Conservation (phyloP, 2,888 invertebrate species). For the Coenonympha glycerion region DNA sequence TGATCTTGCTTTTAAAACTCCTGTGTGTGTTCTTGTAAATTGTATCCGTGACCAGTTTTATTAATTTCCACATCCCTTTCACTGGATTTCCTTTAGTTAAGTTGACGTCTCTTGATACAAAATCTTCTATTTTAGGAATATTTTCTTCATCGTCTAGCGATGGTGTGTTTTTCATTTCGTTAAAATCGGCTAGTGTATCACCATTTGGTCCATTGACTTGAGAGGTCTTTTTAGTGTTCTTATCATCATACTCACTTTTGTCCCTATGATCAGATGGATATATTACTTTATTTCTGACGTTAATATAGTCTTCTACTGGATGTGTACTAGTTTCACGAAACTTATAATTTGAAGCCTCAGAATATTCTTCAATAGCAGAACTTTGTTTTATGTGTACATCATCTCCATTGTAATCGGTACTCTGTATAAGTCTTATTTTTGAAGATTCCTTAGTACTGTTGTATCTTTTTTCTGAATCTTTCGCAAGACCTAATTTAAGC, state of each 20-base stretch:
- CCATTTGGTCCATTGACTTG: not conserved
- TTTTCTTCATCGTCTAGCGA: not conserved
- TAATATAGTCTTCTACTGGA: not conserved
- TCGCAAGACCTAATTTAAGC: not conserved
- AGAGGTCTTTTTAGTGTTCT: not conserved
- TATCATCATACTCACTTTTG: not conserved
- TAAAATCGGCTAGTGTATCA: not conserved
- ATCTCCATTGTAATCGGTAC: not conserved
- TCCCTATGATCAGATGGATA: not conserved
- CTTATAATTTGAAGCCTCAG: not conserved
- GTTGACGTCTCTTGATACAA: conserved; percentile 1
- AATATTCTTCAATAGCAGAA: not conserved
- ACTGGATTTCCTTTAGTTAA: conserved; percentile 40
- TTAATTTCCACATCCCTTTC: conserved; percentile 48
- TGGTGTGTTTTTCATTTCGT: not conserved
- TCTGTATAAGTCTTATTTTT: not conserved
- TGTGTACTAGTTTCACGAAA: not conserved
- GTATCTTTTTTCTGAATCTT: not conserved
- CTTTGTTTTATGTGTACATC: not conserved
- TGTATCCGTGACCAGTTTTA: conserved; percentile 58
- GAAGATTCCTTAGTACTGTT: not conserved
- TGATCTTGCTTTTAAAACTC: conserved; percentile 73
- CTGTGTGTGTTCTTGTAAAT: conserved; percentile 56
- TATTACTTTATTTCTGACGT: not conserved
- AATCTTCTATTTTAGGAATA: not conserved